Base-by-base conservation (phyloP, 2,797 vertebrate species). In the Prunella strophiata region DNA sequence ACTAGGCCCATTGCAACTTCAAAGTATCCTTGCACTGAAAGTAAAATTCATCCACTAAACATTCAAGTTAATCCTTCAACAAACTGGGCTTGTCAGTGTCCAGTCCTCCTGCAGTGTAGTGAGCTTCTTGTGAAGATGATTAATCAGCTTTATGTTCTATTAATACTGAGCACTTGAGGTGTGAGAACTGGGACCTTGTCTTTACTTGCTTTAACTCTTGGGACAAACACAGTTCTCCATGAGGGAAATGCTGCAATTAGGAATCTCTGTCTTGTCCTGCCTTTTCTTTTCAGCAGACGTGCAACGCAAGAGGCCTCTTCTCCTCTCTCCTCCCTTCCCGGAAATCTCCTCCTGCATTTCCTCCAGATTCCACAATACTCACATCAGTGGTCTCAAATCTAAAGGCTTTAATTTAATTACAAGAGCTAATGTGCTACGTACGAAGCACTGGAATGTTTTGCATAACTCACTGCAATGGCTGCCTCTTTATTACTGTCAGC, bases 401-500 rank as follows among this genome's bases (percentile, higher is more conserved):
- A 93, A 93, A 91, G 54, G 72, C 50, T 55, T 36, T 91, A 59
- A 94, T 95, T 89, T 88, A 93, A 91, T 81, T 89, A 78, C 63
- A 79, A 88, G 86, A 94, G 65, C 42, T 70, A 88, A 91, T 22
- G 14, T 50, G 50, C 72, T 93, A 89, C 19, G 29, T 91, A 77
- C 48, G 73, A 76, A 93, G 75, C 68, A 85, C 57, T 47, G 73
- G 42, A 91, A 93, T 74, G 62, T 58, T 85, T 86, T 42, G 12
- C 77, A 42, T 32, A 82, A 65, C 72, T 89, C 77, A 68, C 40
- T 91, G 73, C 86, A 93, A 85, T 20, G 45, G 67, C 30, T 89
- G 89, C 34, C 85, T 88, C 82, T 94, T 81, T 88, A 85, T 54
- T 75, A 89, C 4, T 71, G 30, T n/a, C 85, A 91, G 88, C 40